Evolutionary conservation across 2,113 vertebrate genomes (phyloP).

Genomic region (Promerops cafer): DNA sequence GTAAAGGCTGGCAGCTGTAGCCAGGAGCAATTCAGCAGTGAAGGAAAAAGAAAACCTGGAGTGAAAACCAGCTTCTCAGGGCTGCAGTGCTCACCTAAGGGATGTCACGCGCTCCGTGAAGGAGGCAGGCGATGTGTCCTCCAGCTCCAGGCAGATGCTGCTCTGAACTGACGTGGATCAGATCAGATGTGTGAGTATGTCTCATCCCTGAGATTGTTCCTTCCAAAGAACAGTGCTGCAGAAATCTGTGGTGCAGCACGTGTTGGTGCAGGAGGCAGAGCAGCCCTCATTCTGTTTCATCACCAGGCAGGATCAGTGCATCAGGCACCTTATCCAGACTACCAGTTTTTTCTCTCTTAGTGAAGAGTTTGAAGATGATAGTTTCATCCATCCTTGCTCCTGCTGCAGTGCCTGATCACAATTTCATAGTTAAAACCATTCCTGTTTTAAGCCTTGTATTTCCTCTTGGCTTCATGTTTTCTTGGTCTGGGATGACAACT

Average conservation of each 20-base stretch:
- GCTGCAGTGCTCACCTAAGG: not conserved
- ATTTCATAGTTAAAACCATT: not conserved
- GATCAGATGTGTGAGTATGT: slow-evolving; percentile 5
- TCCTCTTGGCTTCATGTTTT: slow-evolving; percentile 14
- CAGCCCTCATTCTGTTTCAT: not conserved
- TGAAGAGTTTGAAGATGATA: not conserved
- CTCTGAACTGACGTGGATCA: not conserved
- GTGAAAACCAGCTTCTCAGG: not conserved
- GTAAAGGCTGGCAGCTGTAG: not conserved
- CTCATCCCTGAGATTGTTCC: not conserved
- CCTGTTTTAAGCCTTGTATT: not conserved
- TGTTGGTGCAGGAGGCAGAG: not conserved
- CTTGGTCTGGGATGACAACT: slow-evolving; percentile 44
- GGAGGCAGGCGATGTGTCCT: not conserved
- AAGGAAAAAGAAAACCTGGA: not conserved
- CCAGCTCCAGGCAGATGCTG: slow-evolving; percentile 6
- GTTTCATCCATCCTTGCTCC: not conserved
- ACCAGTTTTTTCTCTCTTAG: not conserved
- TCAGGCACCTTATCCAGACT: not conserved
- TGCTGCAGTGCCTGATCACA: not conserved
- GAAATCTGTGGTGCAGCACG: not conserved
- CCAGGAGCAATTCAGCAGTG: not conserved
- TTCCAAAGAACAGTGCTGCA: not conserved
- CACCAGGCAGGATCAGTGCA: not conserved
- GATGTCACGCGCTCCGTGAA: accelerated